A percentile compares a stretch with the other conserved stretches of the same genome.
Evolutionary conservation across 1,140 invertebrate species (phyloP).

Genomic region (Plutomurus gul): DNA sequence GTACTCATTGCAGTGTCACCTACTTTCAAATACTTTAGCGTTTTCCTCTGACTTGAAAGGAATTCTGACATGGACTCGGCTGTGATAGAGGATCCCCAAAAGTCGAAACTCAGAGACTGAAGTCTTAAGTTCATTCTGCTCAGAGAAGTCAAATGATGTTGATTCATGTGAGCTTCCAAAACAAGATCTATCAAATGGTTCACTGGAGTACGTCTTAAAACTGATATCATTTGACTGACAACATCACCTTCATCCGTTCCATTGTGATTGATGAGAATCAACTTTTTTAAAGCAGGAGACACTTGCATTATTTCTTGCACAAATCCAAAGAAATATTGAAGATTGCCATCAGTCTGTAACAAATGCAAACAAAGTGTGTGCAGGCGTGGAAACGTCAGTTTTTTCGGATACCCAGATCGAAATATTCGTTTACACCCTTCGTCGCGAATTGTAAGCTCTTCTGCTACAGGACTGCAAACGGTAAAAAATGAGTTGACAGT

Average conservation of each 20-base stretch:
- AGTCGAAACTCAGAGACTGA: conserved; percentile 13
- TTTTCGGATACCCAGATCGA: neutral
- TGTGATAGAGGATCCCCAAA: conserved; percentile 30
- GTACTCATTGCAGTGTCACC: conserved; percentile 41
- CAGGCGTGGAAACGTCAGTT: neutral
- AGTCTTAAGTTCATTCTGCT: neutral
- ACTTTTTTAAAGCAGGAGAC: neutral
- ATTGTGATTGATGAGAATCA: conserved; percentile 33
- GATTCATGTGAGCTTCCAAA: conserved; percentile 34
- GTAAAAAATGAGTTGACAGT: conserved; percentile 12
- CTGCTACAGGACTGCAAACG: neutral
- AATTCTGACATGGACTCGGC: neutral
- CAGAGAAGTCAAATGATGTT: neutral
- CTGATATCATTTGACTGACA: neutral
- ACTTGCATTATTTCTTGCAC: neutral
- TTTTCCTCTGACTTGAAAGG: conserved; percentile 22
- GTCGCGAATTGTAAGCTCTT: conserved; percentile 31
- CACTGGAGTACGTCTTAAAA: neutral
- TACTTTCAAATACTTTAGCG: neutral
- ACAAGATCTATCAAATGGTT: neutral
- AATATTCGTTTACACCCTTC: conserved; percentile 34
- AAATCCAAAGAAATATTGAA: conserved; percentile 20
- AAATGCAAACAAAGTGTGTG: conserved; percentile 10
- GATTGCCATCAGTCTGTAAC: conserved; percentile 1
- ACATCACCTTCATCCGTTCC: conserved; percentile 28